Evolutionary conservation across 2,113 vertebrate genomes (phyloP).

Genomic region (Pandion haliaetus): DNA sequence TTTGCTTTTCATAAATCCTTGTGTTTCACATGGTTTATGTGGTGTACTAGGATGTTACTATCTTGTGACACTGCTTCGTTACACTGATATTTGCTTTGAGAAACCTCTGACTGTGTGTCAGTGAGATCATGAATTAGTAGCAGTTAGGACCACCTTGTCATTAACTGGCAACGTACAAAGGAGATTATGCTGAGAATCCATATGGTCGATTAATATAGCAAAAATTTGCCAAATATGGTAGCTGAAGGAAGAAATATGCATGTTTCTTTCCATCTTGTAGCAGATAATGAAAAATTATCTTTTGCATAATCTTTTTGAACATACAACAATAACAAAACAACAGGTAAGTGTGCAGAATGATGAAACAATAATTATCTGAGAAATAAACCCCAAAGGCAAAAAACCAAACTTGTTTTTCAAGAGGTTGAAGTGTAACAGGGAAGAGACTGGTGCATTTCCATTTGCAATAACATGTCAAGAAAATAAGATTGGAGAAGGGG

Average conservation of each 20-base stretch:
- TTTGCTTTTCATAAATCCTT: neutral
- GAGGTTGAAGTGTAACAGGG: neutral
- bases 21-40: neutral
- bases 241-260: neutral
- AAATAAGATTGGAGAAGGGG: neutral
- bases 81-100: neutral
- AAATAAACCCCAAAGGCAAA: neutral
- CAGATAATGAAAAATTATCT: neutral
- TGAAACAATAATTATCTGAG: neutral
- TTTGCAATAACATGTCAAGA: neutral
- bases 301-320: neutral
- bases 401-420: neutral
- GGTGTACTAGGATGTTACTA: neutral
- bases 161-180: neutral
- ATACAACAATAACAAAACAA: neutral
- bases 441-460: neutral
- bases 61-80: neutral
- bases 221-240: neutral
- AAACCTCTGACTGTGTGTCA: neutral
- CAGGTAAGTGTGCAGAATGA: neutral
- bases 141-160: neutral
- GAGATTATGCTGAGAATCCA: neutral
- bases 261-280: neutral
- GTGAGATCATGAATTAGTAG: neutral
- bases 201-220: neutral